Base-by-base conservation (phyloP, 2,113 vertebrate genomes). In the Climacteris rufus region DNA sequence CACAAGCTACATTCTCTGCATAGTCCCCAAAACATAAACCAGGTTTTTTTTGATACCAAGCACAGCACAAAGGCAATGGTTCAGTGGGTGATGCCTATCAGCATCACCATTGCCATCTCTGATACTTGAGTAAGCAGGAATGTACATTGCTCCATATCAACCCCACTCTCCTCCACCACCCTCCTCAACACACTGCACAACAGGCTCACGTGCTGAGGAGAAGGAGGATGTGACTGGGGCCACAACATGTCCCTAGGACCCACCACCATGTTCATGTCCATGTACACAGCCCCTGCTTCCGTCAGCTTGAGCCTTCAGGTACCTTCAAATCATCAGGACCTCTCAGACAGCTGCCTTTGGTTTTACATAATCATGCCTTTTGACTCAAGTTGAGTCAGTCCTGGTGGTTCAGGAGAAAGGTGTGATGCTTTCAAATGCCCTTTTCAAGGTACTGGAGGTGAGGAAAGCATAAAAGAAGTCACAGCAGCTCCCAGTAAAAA, bases 61-160 rank as follows among this genome's bases (percentile, higher is more conserved):
- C 30, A 50, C 40, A 75, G 37, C n/a, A 19, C 37, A 42, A 70
- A 53, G 53, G 35, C 50, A 74, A 10, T 0, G 5, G 47, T 54
- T 65, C 57, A 71, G 50, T 0, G 0, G 22, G 45, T 0, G 1
- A 52, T 28, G 82, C 22, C 56, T 23, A 13, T 5, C 68, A 54
- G 10, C 30, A 7, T 6, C 13, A 24, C 28, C 31, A 20, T 24
- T 28, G 40, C 65, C 33, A 21, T 15, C 23, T 16, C 69, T 44
- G 76, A 42, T 10, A 27, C 24, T 28, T 5, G 16, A 59, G 21
- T 4, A 15, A 75, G n/a, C 28, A 66, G 17, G 27, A 21, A 17
- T 4, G 4, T 19, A 24, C 21, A 25, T 1, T 27, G 35, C 57
- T 83, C 53, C 5, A 1, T 0, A 28, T 27, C 40, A 68, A 7